Evolutionary conservation across 2,797 vertebrate species (phyloP).

Genomic region (Holocentrus rufus): DNA sequence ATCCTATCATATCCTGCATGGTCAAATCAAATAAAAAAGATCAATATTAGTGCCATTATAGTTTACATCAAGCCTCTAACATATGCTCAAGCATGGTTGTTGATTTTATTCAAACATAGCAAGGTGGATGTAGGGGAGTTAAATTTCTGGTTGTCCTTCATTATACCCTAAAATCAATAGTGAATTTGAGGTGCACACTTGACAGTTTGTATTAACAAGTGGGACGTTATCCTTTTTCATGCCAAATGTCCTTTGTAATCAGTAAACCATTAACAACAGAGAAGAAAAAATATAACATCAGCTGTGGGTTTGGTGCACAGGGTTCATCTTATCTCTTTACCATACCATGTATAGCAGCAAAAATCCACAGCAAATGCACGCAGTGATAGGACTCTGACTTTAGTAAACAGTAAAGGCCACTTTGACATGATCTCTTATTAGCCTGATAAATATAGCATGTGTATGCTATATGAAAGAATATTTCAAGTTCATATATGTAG

Average conservation of each 20-base stretch:
- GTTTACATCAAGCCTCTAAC: constrained; percentile 7
- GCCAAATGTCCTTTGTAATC: neutral
- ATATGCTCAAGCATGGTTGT: neutral
- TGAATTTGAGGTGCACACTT: constrained; percentile 1
- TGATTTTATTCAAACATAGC: neutral
- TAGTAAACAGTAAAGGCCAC: constrained; percentile 63
- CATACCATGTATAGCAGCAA: constrained; percentile 47
- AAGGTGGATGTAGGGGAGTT: neutral
- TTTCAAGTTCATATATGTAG: neutral
- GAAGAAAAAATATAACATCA: neutral
- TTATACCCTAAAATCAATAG: neutral
- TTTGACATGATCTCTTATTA: constrained; percentile 15
- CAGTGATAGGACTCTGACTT: constrained; percentile 53
- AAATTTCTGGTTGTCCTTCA: neutral
- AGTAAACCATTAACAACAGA: constrained; percentile 10
- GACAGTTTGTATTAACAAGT: neutral
- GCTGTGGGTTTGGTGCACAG: constrained; percentile 41
- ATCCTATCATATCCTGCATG: constrained; percentile 36
- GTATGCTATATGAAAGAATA: neutral
- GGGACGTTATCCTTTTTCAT: neutral
- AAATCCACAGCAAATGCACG: constrained; percentile 61
- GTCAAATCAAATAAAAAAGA: constrained; percentile 35
- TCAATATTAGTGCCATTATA: neutral
- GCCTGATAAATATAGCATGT: constrained; percentile 2
- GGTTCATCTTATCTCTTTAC: constrained; percentile 68